Evolutionary conservation across 2,888 invertebrate genomes (phyloP).

Genomic region (Pseudococcus longispinus): DNA sequence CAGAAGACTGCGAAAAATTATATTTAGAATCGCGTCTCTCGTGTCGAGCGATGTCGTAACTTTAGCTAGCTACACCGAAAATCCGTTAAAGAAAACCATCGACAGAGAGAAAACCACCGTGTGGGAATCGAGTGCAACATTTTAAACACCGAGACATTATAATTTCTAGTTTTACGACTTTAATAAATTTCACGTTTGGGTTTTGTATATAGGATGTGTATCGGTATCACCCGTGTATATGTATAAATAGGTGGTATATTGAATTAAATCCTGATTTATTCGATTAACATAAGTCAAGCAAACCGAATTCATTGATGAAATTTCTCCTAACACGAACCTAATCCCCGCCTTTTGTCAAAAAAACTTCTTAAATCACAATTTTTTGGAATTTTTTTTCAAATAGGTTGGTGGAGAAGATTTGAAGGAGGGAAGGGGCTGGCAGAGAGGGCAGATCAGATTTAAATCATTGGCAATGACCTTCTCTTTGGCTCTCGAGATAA

Average conservation of each 20-base stretch:
- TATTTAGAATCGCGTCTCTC: not conserved
- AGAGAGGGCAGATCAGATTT: too few species aligned
- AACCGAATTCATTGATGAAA: not conserved
- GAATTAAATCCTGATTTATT: not conserved
- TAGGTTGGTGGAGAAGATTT: too few species aligned
- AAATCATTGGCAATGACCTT: too few species aligned
- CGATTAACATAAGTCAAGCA: not conserved
- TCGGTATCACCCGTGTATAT: not conserved
- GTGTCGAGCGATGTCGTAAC: not conserved
- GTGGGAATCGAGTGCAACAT: not conserved
- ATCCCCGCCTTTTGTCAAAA: too few species aligned
- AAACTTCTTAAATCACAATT: too few species aligned
- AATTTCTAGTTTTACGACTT: conserved; percentile 23
- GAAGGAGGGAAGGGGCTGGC: too few species aligned
- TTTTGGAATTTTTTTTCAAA: too few species aligned
- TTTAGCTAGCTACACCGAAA: not conserved
- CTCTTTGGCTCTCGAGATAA: too few species aligned
- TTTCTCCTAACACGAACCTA: not conserved
- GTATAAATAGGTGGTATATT: not conserved
- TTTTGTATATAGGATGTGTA: too few species aligned
- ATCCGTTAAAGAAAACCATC: not conserved
- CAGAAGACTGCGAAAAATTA: not conserved
- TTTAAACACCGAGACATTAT: not conserved
- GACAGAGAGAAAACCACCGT: not conserved
- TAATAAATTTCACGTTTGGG: not conserved